Evolutionary conservation across 2,113 vertebrate species (phyloP).

Genomic region (Mystacornis crossleyi): DNA sequence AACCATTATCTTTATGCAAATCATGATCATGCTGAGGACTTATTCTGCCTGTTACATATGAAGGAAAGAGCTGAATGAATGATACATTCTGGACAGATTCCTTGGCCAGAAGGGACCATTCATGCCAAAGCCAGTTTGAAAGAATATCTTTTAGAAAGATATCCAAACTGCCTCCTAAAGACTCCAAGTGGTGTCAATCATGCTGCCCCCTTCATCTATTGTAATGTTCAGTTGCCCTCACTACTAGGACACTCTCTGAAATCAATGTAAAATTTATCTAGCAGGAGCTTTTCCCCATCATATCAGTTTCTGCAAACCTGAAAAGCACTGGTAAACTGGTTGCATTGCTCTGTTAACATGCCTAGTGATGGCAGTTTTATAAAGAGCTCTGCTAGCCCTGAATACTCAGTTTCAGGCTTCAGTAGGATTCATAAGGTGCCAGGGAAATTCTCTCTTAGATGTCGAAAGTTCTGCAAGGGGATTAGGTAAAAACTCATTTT

Average conservation of each 20-base stretch:
- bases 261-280: not conserved
- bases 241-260: not conserved
- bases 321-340: not conserved
- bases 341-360: not conserved
- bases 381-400: not conserved
- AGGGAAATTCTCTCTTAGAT: not conserved
- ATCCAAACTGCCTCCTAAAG: slow-evolving; percentile 10
- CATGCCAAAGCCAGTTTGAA: slow-evolving; percentile 22
- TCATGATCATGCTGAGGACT: slow-evolving; percentile 35
- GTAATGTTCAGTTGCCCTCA: not conserved
- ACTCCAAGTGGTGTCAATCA: not conserved
- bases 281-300: not conserved
- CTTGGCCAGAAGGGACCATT: slow-evolving; percentile 34
- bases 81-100: slow-evolving; percentile 28
- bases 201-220: not conserved
- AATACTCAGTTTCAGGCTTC: not conserved
- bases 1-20: slow-evolving; percentile 56
- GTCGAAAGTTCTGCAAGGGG: not conserved
- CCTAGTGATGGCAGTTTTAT: not conserved
- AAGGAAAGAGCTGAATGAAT: slow-evolving; percentile 34
- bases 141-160: slow-evolving; percentile 18
- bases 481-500: not conserved
- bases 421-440: not conserved
- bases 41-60: slow-evolving; percentile 11
- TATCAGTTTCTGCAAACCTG: not conserved